Base-by-base conservation (phyloP, 2,113 vertebrate species). In the Mustela nigripes region DNA sequence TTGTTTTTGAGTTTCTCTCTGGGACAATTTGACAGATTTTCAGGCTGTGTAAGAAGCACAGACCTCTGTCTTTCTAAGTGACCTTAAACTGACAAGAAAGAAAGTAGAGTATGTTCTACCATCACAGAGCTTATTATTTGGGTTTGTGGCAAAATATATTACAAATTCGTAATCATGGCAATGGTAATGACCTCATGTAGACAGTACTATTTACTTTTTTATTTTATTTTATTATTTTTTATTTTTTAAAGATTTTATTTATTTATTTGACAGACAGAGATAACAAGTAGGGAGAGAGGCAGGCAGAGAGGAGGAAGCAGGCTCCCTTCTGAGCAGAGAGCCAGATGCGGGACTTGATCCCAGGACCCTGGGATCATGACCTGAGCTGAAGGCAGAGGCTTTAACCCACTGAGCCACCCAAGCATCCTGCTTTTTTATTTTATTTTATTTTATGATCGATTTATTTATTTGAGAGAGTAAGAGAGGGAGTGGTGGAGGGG, bases 21-120 rank as follows among this genome's bases (percentile, higher is more conserved):
- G 60, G 53, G 48, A 92, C 62, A 65, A n/a, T 85, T 67, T 92
- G 71, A 94, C 62, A 97, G 36, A 85, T 91, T 84, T 97, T 92
- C 39, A 87, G 53, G 22, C 26, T 79, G 5, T 15, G 22, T 81
- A 21, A 36, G 36, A 80, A 39, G 26, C 73, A 86, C 18, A 80
- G 42, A 84, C 67, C 83, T 96, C 36, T 80, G 31, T 85, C 92
- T 80, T 89, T 90, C 56, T 24, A 78, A 26, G 56, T 56, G 71
- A 1, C 76, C 84, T 80, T 39, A 81, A 80, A 95, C 56, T 85
- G 22, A 62, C 16, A 67, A 88, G 36, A 60, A 94, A 74, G 12
- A 93, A 84, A 60, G 28, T 5, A 42, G 26, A 67, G 5, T 78
- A 21, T 71, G 12, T 4, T 53, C 39, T 9, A 5, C 16, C 58